Evolutionary conservation across 2,888 invertebrate genomes (phyloP).

Genomic region (Eristalis tenax): DNA sequence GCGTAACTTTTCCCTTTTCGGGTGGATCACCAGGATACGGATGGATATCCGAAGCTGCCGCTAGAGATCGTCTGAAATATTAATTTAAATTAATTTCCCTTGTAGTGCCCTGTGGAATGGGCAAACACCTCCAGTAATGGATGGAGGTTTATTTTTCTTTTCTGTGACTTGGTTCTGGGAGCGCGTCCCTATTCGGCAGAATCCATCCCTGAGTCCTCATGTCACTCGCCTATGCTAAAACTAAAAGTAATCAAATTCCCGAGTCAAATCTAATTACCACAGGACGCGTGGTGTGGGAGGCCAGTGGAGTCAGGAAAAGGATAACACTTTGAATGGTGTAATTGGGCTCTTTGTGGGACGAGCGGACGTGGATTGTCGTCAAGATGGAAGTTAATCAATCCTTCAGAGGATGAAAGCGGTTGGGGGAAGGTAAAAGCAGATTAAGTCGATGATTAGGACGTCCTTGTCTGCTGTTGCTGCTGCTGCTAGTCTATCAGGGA

Average conservation of each 20-base stretch:
- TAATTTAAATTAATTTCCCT: constrained; percentile 55
- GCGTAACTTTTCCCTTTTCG: neutral
- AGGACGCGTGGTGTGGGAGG: neutral
- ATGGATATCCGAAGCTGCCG: neutral
- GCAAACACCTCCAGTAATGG: neutral
- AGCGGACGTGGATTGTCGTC: neutral
- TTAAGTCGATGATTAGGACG: neutral
- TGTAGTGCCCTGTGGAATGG: constrained; percentile 15
- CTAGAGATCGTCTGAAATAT: constrained; percentile 37
- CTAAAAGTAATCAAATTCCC: constrained; percentile 54
- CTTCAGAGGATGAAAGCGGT: neutral
- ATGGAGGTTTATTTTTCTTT: neutral
- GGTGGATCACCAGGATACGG: constrained; percentile 2
- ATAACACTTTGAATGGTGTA: constrained; percentile 61
- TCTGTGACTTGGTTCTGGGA: neutral
- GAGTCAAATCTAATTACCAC: constrained; percentile 60
- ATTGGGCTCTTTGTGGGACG: constrained; percentile 12
- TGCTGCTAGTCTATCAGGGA: neutral
- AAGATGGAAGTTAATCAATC: constrained; percentile 1
- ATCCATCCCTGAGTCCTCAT: neutral
- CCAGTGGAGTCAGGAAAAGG: constrained; percentile 22
- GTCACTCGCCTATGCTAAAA: constrained; percentile 4
- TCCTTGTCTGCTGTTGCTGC: neutral
- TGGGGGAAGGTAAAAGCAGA: neutral
- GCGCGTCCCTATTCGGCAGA: too few species aligned